phyloP scores from a whole-genome alignment of 2,888 invertebrate genomes.

The Hypercompe scribonia region DNA sequence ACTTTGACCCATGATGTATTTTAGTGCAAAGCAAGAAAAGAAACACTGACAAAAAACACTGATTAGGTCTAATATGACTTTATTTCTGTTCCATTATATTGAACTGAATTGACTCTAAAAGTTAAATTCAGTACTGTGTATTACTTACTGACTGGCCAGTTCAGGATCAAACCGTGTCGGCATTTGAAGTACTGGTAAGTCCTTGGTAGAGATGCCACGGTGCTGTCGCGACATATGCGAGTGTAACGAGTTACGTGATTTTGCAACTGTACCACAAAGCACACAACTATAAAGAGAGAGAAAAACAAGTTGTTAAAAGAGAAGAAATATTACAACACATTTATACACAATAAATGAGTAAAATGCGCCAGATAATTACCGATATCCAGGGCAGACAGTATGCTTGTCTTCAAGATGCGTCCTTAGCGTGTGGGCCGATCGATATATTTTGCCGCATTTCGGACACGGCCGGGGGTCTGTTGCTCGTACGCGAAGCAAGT shows the following conservation, averaged over 20 bases:
- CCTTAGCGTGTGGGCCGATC: conserved; percentile 95
- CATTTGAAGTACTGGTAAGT: conserved; percentile 96
- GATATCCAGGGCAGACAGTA: conserved; percentile 96
- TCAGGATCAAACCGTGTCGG: conserved; percentile 97
- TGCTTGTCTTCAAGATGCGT: conserved; percentile 97
- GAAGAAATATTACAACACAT: not conserved
- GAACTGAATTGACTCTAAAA: not conserved
- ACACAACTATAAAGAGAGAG: conserved; percentile 88
- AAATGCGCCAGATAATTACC: conserved; percentile 58
- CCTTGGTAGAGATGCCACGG: conserved; percentile 96
- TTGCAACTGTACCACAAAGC: conserved; percentile 96
- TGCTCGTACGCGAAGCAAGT: conserved; percentile 94
- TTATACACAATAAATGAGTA: not conserved
- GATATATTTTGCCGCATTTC: conserved; percentile 96
- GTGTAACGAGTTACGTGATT: conserved; percentile 96
- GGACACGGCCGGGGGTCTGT: conserved; percentile 97
- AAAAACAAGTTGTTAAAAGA: not conserved
- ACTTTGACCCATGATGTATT: not conserved
- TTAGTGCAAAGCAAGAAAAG: too few species aligned
- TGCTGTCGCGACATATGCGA: conserved; percentile 98
- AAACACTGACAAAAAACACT: too few species aligned
- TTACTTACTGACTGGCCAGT: conserved; percentile 90
- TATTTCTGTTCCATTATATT: not conserved
- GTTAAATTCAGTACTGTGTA: not conserved
- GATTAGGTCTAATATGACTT: too few species aligned